Conservation (phyloP, 2,888 invertebrate genomes). For the Scelioninae gen. 1 region DNA sequence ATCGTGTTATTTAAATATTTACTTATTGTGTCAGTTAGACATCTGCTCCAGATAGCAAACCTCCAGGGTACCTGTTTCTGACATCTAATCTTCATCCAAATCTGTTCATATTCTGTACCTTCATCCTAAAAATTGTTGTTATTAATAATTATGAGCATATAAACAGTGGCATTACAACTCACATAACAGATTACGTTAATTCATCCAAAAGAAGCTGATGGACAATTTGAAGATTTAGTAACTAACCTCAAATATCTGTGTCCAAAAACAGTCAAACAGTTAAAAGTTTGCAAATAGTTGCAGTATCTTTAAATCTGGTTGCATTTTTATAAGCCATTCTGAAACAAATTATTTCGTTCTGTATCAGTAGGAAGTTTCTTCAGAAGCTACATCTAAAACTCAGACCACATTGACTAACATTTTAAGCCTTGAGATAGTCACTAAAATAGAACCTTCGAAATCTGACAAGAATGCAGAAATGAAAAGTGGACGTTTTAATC, state of each 20-base stretch:
- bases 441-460: constrained; percentile 20
- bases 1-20: constrained; percentile 44
- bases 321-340: too few species aligned
- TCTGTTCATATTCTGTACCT: constrained; percentile 10
- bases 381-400: constrained; percentile 26
- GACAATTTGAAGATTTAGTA: too few species aligned
- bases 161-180: too few species aligned
- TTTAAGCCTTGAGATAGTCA: constrained; percentile 1
- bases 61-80: constrained; percentile 23
- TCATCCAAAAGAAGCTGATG: too few species aligned
- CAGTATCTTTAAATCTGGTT: too few species aligned
- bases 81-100: constrained; percentile 31
- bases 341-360: too few species aligned
- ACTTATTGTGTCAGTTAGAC: constrained; percentile 31
- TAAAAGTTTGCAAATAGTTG: too few species aligned
- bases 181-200: too few species aligned
- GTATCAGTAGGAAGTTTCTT: background rate
- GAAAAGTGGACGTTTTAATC: constrained; percentile 67
- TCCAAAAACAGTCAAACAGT: too few species aligned
- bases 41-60: constrained; percentile 40
- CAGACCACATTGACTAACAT: background rate
- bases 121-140: too few species aligned
- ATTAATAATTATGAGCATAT: too few species aligned
- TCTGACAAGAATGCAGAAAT: constrained; percentile 60
- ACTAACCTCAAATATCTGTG: too few species aligned